A percentile compares a stretch with the other conserved stretches of the same genome.
phyloP scores from a whole-genome alignment of 2,797 vertebrate genomes.

The Emys orbicularis region DNA sequence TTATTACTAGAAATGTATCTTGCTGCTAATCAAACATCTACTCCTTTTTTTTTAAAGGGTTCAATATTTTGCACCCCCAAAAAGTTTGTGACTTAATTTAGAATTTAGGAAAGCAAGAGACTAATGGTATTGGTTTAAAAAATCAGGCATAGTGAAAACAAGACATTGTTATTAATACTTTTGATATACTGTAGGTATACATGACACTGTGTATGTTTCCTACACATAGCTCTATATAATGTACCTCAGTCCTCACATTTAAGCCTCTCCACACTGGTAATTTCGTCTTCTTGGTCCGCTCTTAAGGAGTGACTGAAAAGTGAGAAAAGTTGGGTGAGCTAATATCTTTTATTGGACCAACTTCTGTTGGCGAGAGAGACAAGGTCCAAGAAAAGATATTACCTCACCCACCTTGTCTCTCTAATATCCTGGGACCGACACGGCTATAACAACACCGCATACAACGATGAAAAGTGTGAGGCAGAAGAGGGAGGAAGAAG shows the following conservation, averaged over 20 bases:
- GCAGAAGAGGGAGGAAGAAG: not conserved
- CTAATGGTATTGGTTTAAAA: not conserved
- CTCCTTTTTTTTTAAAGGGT: not conserved
- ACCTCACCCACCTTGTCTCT: not conserved
- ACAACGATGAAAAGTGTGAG: not conserved
- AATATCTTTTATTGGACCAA: not conserved
- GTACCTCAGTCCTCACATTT: not conserved
- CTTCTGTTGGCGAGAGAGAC: not conserved
- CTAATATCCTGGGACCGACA: not conserved
- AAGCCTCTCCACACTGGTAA: not conserved
- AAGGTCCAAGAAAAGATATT: too few species aligned
- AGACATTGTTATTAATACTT: not conserved
- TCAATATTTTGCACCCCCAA: not conserved
- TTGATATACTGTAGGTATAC: not conserved
- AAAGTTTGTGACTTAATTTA: not conserved
- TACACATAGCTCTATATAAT: not conserved
- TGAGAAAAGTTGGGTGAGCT: not conserved
- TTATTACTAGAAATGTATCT: not conserved
- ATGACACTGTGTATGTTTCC: not conserved
- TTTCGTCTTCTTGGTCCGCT: not conserved
- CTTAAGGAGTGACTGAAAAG: not conserved
- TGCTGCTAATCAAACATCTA: not conserved
- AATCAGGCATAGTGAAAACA: not conserved
- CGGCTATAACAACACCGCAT: not conserved
- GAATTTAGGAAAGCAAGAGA: not conserved